These are phyloP conservation scores for Ochropleura plecta DNA, from an alignment of 2,888 invertebrate genomes.

Conservation along the genomic window DNA sequence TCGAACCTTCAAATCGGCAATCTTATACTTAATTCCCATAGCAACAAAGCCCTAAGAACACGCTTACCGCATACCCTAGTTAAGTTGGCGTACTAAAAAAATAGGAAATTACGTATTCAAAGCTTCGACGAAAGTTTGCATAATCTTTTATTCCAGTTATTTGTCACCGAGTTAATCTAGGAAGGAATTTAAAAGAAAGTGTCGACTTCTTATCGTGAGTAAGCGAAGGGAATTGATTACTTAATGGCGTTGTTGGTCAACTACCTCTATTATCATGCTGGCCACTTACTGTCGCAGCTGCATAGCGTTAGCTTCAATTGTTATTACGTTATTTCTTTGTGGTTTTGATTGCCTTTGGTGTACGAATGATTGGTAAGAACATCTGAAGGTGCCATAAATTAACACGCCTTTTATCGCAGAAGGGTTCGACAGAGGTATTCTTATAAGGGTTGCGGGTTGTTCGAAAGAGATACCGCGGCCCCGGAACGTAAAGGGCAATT, in stretches of 20 bases:
- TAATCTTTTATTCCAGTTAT: constrained; percentile 51
- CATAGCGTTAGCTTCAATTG: constrained; percentile 38
- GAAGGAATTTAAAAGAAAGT: constrained; percentile 62
- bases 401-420: too few relatives aligned
- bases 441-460: too few relatives aligned
- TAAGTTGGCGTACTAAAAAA: constrained; percentile 40
- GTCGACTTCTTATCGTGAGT: constrained; percentile 52
- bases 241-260: constrained; percentile 61
- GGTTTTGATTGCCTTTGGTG: constrained; percentile 9
- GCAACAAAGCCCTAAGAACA: constrained; percentile 28
- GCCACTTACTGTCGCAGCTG: constrained; percentile 48
- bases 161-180: constrained; percentile 53
- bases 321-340: constrained; percentile 31
- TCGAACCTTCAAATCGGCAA: constrained; percentile 23
- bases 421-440: too few relatives aligned
- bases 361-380: too few relatives aligned
- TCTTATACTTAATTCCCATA: constrained; percentile 29
- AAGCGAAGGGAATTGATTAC: constrained; percentile 59
- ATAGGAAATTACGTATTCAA: constrained; percentile 45
- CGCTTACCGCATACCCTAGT: constrained; percentile 36
- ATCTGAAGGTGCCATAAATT: too few relatives aligned
- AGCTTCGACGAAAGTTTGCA: constrained; percentile 51
- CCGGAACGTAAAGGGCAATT: too few relatives aligned
- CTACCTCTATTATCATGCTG: constrained; percentile 53
- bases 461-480: too few relatives aligned